These are phyloP conservation scores for Phytoseiulus persimilis DNA, from an alignment of 2,888 invertebrate species.

Conservation along the genomic window DNA sequence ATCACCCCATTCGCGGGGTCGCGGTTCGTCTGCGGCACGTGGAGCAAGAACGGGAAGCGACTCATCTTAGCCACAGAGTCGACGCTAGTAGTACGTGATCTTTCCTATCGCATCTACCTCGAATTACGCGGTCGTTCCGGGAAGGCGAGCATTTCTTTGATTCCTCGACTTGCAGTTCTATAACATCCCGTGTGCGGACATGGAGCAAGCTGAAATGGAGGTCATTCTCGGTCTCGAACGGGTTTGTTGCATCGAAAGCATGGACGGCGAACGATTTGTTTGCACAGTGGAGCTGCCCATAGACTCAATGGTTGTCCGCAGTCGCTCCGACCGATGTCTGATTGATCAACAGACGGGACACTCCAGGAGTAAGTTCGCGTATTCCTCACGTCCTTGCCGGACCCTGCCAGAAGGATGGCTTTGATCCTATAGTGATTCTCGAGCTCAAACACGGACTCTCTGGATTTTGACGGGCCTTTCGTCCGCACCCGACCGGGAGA, in stretches of 20 bases:
- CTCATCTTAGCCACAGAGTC: slow-evolving; percentile 35
- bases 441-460: too few relatives aligned
- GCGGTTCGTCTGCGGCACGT: slow-evolving; percentile 37
- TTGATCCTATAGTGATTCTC: too few relatives aligned
- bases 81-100: slow-evolving; percentile 26
- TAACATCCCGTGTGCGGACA: slow-evolving; percentile 38
- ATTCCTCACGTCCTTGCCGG: too few relatives aligned
- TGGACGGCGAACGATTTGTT: slow-evolving; percentile 34
- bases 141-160: too few relatives aligned
- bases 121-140: too few relatives aligned
- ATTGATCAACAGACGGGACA: slow-evolving; percentile 30
- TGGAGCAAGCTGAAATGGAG: slow-evolving; percentile 36
- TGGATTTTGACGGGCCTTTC: too few relatives aligned
- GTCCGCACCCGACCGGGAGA: not conserved
- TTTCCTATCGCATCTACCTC: not conserved
- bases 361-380: slow-evolving; percentile 9
- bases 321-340: slow-evolving; percentile 33
- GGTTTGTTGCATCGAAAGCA: slow-evolving; percentile 37
- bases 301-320: slow-evolving; percentile 34
- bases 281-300: slow-evolving; percentile 35
- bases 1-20: slow-evolving; percentile 34
- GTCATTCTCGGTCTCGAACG: slow-evolving; percentile 36
- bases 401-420: too few relatives aligned
- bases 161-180: slow-evolving; percentile 9
- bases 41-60: slow-evolving; percentile 39